A percentile compares a stretch with the other conserved stretches of the same genome.
Evolutionary conservation across 2,113 vertebrate genomes (phyloP).

Genomic region (Lagopus leucura): DNA sequence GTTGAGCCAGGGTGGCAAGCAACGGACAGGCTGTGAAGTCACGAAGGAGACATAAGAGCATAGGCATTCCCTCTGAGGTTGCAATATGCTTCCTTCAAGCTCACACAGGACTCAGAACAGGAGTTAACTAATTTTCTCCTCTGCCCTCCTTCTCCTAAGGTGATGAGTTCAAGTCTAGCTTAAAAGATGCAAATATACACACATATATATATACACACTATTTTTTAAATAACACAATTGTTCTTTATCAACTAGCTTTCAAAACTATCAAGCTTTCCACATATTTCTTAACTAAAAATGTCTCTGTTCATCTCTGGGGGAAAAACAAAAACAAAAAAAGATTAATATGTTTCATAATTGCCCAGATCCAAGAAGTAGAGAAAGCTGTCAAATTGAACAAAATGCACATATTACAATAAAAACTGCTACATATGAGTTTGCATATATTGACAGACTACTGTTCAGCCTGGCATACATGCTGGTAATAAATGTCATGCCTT

Average conservation of each 20-base stretch:
- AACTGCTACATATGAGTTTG: not conserved
- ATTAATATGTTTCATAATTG: not conserved
- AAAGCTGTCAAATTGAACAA: not conserved
- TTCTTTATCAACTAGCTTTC: not conserved
- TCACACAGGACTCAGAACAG: not conserved
- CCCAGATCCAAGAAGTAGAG: not conserved
- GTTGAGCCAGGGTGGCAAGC: not conserved
- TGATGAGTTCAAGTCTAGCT: not conserved
- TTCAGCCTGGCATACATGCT: not conserved
- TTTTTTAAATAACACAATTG: not conserved
- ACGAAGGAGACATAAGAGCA: not conserved
- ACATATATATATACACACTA: accelerated
- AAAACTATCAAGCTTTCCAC: not conserved
- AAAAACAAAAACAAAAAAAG: not conserved
- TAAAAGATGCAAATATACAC: not conserved
- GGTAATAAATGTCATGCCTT: not conserved
- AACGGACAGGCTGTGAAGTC: not conserved
- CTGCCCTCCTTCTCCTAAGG: not conserved
- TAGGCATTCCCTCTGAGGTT: not conserved
- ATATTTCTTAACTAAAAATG: not conserved
- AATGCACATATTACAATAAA: not conserved
- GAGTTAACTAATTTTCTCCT: not conserved
- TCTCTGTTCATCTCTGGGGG: not conserved
- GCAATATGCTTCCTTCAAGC: not conserved
- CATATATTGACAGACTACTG: not conserved